Evolutionary conservation across 2,888 invertebrate species (phyloP), one percentile per base, ranked within the genome.

Genomic region (Scaptomyza reducta): DNA sequence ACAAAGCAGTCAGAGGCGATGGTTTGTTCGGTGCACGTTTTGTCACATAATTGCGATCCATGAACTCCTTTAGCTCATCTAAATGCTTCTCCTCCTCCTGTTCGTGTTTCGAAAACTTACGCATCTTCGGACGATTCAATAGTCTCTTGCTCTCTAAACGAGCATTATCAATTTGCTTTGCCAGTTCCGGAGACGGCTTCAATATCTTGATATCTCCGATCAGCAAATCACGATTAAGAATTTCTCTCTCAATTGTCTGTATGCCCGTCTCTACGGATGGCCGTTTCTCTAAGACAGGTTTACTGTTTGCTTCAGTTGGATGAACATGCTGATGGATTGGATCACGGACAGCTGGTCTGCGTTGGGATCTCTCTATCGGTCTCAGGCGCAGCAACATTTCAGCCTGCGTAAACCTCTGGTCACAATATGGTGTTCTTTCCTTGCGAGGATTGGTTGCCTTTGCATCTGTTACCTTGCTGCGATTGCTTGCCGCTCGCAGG

Each of bases 191-290:
- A 0, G 90, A 89, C 1, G 90, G 90, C 14, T 71, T 18, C 25
- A 89, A 38, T 11, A 89, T 54, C 51, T 83, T 88, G 2, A 80
- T 65, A 50, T 87, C 83, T 3, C 89, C 90, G 35, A 87, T 72
- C 3, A 89, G 64, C 11, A 88, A 46, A 6, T 79, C 75, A 25
- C 74, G 82, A 70, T 89, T 81, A 2, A 89, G 67, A 38, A 90
- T 90, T 63, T 90, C 90, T n/a, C 53, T 50, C 44, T 90, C 90
- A 54, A 79, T 81, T 0, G 89, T 88, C 66, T 90, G 90, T 41
- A 85, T 72, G 18, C 74, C 81, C 0, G 63, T 65, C 13, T 90
- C 89, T 11, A 57, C 16, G 14, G 68, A 13, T 16, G 31, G n/a
- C 10, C 16, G 27, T 13, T 18, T 54, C 7, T 44, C 38, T 3